Evolutionary conservation across 1,140 invertebrate species (phyloP).

Genomic region (Ooceraea biroi): DNA sequence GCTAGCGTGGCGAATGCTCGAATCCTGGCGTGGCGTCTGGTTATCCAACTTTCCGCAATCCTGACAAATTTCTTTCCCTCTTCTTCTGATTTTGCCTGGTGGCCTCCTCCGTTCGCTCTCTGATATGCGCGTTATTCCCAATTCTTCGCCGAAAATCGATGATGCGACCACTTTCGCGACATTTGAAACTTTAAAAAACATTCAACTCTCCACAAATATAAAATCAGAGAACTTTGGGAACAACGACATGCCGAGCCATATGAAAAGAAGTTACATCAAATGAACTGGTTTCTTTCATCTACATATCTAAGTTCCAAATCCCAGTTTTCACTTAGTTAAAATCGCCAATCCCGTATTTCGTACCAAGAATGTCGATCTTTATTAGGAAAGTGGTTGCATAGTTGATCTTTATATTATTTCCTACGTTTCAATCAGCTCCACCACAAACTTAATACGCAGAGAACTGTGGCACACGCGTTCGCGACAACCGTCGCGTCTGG

Average conservation of each 20-base stretch:
- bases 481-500: background rate
- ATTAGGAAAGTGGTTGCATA: too few species aligned
- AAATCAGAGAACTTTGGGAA: background rate
- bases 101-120: too few species aligned
- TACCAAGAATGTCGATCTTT: too few species aligned
- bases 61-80: slow-evolving; percentile 59
- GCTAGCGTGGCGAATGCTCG: slow-evolving; percentile 43
- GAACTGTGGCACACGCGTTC: slow-evolving; percentile 21
- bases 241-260: background rate
- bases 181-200: slow-evolving; percentile 36
- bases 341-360: background rate
- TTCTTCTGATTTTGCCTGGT: background rate
- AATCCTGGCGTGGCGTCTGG: slow-evolving; percentile 48
- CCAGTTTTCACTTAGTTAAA: background rate
- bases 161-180: slow-evolving; percentile 15
- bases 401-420: background rate
- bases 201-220: background rate
- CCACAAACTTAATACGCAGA: slow-evolving; percentile 24
- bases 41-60: slow-evolving; percentile 59
- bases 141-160: slow-evolving; percentile 41
- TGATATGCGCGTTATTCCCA: slow-evolving; percentile 26
- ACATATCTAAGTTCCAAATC: background rate
- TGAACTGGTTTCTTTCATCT: background rate
- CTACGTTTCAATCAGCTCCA: slow-evolving; percentile 25
- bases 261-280: background rate